Percentiles rank a stretch among this genome's conserved stretches.
phyloP scores from a whole-genome alignment of 2,113 vertebrate genomes.

The Rhabdomys dilectus region DNA sequence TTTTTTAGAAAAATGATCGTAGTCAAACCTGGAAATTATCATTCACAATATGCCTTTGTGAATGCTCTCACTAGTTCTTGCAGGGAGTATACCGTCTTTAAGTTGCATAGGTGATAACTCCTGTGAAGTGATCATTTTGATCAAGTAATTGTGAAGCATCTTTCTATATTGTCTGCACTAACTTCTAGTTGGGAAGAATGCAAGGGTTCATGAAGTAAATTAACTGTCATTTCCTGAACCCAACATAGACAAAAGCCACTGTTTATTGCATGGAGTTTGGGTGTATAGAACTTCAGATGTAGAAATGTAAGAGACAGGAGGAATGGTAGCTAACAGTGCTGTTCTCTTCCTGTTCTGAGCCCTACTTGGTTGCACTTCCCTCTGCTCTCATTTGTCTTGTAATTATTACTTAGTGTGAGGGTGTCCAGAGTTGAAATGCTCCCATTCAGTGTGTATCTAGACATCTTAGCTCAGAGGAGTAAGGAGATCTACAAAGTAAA shows the following conservation, averaged over 20 bases:
- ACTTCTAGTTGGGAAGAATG: neutral
- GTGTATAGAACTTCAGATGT: neutral
- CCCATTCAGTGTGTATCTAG: neutral
- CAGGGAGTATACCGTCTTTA: neutral
- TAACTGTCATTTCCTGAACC: neutral
- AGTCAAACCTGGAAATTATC: neutral
- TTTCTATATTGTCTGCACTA: neutral
- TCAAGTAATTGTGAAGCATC: neutral
- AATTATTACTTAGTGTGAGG: neutral
- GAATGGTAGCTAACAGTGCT: neutral
- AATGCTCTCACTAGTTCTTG: neutral
- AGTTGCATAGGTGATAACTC: neutral
- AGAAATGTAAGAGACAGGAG: neutral
- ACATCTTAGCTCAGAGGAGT: neutral
- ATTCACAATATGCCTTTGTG: neutral
- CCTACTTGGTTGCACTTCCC: rapidly evolving
- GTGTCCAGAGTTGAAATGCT: neutral
- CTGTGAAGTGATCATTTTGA: neutral
- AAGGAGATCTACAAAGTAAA: neutral
- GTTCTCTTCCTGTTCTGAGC: neutral
- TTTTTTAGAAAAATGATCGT: neutral
- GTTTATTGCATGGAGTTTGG: neutral
- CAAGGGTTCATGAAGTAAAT: neutral
- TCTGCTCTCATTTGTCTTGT: neutral
- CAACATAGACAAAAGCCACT: neutral